These are phyloP conservation scores for Sericinus montela DNA, from an alignment of 2,888 invertebrate genomes.

Conservation along the genomic window DNA sequence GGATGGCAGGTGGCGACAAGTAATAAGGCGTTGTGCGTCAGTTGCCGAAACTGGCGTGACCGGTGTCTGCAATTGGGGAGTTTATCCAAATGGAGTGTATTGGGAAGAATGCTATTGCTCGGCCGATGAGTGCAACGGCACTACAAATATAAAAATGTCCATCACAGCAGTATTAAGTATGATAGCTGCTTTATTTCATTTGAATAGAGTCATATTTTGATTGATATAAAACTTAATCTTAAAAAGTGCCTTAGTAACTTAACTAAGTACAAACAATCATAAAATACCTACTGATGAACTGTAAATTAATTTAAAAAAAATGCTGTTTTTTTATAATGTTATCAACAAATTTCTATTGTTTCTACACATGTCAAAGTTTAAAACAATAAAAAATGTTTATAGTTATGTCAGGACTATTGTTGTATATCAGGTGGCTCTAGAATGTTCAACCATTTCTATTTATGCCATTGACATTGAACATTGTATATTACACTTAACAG, in stretches of 20 bases:
- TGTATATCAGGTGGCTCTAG: too few species aligned
- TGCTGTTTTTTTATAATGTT: too few species aligned
- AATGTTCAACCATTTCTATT: too few species aligned
- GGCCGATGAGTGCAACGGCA: slow-evolving; percentile 90
- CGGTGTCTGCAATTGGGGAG: slow-evolving; percentile 98
- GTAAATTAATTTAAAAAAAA: too few species aligned
- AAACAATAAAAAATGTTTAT: too few species aligned
- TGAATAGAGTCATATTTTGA: slow-evolving; percentile 2
- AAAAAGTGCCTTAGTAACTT: not conserved
- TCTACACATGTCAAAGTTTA: too few species aligned
- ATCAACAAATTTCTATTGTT: too few species aligned
- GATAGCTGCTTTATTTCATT: slow-evolving; percentile 16
- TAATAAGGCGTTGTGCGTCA: slow-evolving; percentile 92
- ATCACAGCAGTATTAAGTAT: slow-evolving; percentile 31
- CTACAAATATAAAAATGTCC: slow-evolving; percentile 40
- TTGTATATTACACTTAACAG: too few species aligned
- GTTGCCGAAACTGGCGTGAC: slow-evolving; percentile 95
- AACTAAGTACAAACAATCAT: too few species aligned
- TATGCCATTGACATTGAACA: too few species aligned
- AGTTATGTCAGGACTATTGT: too few species aligned
- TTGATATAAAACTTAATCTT: not conserved
- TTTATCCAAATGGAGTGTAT: slow-evolving; percentile 95
- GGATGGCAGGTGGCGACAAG: slow-evolving; percentile 97
- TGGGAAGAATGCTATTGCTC: slow-evolving; percentile 99
- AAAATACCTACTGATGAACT: too few species aligned